Base-by-base conservation (phyloP, 2,888 invertebrate species). In the Neria commutata region DNA sequence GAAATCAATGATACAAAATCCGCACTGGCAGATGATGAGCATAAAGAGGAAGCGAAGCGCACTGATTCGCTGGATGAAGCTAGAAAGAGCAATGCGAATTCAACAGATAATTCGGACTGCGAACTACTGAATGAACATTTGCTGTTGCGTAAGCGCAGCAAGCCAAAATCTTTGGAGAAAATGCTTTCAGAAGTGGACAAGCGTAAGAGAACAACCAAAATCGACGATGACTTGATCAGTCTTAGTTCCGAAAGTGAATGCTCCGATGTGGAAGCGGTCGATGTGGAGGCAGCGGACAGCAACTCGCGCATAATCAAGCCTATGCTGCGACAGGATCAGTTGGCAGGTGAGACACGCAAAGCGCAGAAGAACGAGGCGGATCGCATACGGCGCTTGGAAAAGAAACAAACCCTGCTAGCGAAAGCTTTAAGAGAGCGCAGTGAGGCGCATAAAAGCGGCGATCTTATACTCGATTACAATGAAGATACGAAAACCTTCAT, bases 351-450 rank as follows among this genome's bases (percentile, higher is more conserved):
- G 66, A 95, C 95, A 0, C 87, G 89, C 67, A 83, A 85, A 67
- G 95, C 95, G 0, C 91, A 91, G 66, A 88, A 88, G 80, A 89
- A 89, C 48, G 96, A 96, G 82, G 87, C 88, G 66, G 91, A 91
- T 67, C 84, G 96, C 54, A 86, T 91, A 69, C 85, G 86, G 64
- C 85, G 95, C 67, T 84, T 96, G 42, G 81, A 84, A 34, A 86
- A 88, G 66, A 85, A 87, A 67, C 88, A 90, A 72, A 83, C 84
- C 65, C 71, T 84, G 67, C 81, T 86, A 64, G 79, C 83, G 78
- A 77, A 82, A 76, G 69, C 72, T 16, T 47, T 76, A 0, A 73
- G 83, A 80, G 63, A 76, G 69, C 54, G 59, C 19, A 54, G 60
- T 0, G 59, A 63, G 23, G 49, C 67, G 73, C 26, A 81, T 77